Evolutionary conservation across 2,888 invertebrate genomes (phyloP), one percentile per base, ranked within the genome.

Genomic region (Leucophora obtusa): DNA sequence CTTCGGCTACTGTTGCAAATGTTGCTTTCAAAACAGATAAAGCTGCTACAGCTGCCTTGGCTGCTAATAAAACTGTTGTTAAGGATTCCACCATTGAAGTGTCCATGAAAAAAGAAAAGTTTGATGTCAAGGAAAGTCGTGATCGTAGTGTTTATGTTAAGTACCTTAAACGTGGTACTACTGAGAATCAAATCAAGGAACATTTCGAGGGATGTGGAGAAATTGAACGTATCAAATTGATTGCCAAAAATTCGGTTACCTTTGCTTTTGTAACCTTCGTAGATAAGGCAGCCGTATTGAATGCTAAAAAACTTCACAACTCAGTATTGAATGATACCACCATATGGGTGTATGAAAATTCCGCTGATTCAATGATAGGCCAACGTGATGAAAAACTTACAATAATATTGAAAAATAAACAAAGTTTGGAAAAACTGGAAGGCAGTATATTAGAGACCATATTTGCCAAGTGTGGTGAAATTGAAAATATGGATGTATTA

Each of bases 381-480:
- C 14, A 62, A 14, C 4, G 15, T 38, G 60, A 84, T 0, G 74
- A 84, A 0, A 68, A 58, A 2, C 71, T 63, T 38, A 87, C 87
- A 0, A 6, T 88, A 47, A 56, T 81, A 2, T 0, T 88, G 0
- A 58, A 50, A 1, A 88, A 88, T 70, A 83, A 69, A 0, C 83
- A 80, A 51, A 66, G 77, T 0, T 38, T 83, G 54, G 74, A 78
- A 4, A 65, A 11, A 11, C 2, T 82, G 35, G 65, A 82, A 4
- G 63, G 14, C 0, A 70, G 83, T 0, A 56, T 54, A 17, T 4
- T 88, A 11, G 83, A 85, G 24, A 75, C 82, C 15, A 84, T 86
- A 1, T 87, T 89, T 15, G 83, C 84, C 11, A 86, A 87, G 28
- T 81, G 81, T 54, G 88, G 87, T 6, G 85, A 86, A 38, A 63